Conservation (phyloP, 2,888 invertebrate genomes). For the Catocala nupta region DNA sequence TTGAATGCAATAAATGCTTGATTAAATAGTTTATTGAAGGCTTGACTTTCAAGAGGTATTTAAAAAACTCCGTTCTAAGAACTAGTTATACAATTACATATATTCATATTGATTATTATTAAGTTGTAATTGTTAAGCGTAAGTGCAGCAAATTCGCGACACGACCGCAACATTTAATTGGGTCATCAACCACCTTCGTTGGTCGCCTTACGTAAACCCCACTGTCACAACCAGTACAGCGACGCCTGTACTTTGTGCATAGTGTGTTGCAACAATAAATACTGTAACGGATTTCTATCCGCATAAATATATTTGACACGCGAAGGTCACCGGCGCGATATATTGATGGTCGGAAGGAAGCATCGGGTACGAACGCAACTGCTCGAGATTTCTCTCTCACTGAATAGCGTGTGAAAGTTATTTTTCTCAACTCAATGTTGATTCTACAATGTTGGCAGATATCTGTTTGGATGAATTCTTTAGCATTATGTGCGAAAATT, state of each 20-base stretch:
- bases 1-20: background rate
- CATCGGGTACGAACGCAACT: constrained; percentile 48
- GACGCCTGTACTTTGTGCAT: constrained; percentile 52
- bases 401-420: constrained; percentile 80
- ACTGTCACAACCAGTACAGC: constrained; percentile 73
- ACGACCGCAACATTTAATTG: constrained; percentile 68
- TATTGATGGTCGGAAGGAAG: constrained; percentile 71
- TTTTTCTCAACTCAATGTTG: constrained; percentile 70
- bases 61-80: too few species aligned
- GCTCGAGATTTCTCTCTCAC: constrained; percentile 73
- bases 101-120: too few species aligned
- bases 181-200: constrained; percentile 70
- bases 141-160: constrained; percentile 13
- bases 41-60: too few species aligned
- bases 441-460: constrained; percentile 37
- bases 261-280: constrained; percentile 69
- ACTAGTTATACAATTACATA: too few species aligned
- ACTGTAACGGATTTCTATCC: constrained; percentile 60
- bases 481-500: constrained; percentile 1
- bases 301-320: constrained; percentile 51
- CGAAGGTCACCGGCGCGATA: constrained; percentile 58
- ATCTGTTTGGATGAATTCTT: constrained; percentile 17
- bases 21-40: too few species aligned
- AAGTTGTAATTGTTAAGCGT: background rate
- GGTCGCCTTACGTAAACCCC: constrained; percentile 77